phyloP scores from a whole-genome alignment of 2,888 invertebrate species.

The Hirtodrosophila alboralis region DNA sequence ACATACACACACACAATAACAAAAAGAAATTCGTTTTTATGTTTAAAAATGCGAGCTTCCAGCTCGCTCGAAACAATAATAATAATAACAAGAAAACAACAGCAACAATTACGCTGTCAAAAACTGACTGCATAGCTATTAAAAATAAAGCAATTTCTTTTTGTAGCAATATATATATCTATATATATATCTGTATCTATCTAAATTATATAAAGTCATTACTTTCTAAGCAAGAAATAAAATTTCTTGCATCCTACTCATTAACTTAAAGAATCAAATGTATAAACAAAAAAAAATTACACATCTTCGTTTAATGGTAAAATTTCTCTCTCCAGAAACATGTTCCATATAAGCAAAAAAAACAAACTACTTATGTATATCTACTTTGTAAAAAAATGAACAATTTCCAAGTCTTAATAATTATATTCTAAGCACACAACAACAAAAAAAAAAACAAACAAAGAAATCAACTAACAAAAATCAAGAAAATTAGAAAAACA shows the following conservation, averaged over 20 bases:
- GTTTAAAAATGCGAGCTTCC: conserved; percentile 27
- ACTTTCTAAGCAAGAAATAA: conserved; percentile 61
- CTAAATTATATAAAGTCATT: conserved; percentile 50
- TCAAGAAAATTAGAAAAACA: conserved; percentile 6
- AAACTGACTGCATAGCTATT: conserved; percentile 54
- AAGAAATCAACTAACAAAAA: conserved; percentile 2
- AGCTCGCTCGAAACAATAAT: conserved; percentile 22
- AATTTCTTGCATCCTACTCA: conserved; percentile 70
- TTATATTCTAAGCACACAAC: too few species aligned
- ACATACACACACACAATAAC: conserved; percentile 7
- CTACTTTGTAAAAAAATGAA: conserved; percentile 54
- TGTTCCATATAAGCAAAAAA: conserved; percentile 44
- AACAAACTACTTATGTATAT: conserved; percentile 36
- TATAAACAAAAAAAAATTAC: conserved; percentile 10
- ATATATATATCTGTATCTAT: conserved; percentile 12
- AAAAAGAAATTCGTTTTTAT: conserved; percentile 25
- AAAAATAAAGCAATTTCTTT: conserved; percentile 19
- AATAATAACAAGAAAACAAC: background rate
- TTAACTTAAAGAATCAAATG: conserved; percentile 27
- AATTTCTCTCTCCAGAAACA: conserved; percentile 14
- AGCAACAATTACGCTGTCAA: conserved; percentile 34
- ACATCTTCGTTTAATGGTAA: conserved; percentile 24
- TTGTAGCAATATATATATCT: conserved; percentile 25
- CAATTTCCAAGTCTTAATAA: conserved; percentile 61
- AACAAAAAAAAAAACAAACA: too few species aligned